phyloP scores from a whole-genome alignment of 2,888 invertebrate genomes.

The Melinaea menophilus region DNA sequence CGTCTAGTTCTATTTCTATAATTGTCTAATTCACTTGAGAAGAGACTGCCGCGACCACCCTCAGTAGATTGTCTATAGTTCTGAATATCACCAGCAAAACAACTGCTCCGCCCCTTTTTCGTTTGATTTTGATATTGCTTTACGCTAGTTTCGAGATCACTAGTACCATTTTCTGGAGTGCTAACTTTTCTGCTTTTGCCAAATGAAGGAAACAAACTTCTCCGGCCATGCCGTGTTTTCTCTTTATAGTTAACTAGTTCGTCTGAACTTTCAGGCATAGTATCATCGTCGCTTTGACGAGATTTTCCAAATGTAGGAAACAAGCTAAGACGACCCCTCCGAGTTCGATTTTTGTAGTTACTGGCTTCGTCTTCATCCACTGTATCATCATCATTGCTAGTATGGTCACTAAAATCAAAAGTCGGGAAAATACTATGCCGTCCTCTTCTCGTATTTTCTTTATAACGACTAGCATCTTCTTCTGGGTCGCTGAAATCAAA shows the following conservation, averaged over 20 bases:
- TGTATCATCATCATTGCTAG: conserved; percentile 59
- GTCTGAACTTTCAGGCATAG: conserved; percentile 67
- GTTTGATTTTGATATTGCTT: conserved; percentile 62
- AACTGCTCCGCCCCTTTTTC: conserved; percentile 51
- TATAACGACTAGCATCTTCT: conserved; percentile 56
- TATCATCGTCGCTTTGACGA: conserved; percentile 52
- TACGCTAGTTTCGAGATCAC: conserved; percentile 64
- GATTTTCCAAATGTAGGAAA: conserved; percentile 66
- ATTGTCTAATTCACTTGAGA: conserved; percentile 56
- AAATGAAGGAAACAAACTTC: conserved; percentile 66
- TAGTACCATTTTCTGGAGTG: conserved; percentile 46
- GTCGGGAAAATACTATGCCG: conserved; percentile 67
- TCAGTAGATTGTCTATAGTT: conserved; percentile 44
- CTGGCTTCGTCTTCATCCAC: conserved; percentile 66
- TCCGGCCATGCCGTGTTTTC: conserved; percentile 60
- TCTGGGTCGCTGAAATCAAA: conserved; percentile 67
- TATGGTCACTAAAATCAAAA: conserved; percentile 59
- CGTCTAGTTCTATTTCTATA: conserved; percentile 62
- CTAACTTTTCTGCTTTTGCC: conserved; percentile 64
- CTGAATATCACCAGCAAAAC: conserved; percentile 51
- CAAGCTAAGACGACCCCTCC: conserved; percentile 63
- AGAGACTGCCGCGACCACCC: conserved; percentile 41
- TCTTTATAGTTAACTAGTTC: conserved; percentile 67
- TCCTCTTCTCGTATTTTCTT: conserved; percentile 61
- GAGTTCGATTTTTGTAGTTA: conserved; percentile 64